Evolutionary conservation across 2,113 vertebrate species (phyloP), one percentile per base, ranked within the genome.

Genomic region (Drymodes brunneopygia): DNA sequence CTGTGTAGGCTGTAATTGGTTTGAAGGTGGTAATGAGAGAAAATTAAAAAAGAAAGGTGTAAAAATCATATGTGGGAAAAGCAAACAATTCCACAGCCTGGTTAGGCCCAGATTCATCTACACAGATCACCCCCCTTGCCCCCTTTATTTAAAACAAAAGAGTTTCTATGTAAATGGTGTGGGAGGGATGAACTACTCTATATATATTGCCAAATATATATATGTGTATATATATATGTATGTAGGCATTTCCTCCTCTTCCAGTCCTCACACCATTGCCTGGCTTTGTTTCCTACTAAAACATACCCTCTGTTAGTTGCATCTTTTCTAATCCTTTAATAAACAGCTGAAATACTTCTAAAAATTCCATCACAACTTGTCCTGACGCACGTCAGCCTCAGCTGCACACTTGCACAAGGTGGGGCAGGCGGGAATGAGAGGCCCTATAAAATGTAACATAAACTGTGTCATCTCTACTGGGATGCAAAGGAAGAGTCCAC

Each of bases 261-360:
- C 29, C 54, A 61, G 1, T 50, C 45, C 23, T 9, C 56, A 81
- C 58, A 54, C 15, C 27, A 70, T 77, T 71, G 56, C 12, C 4
- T 66, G 60, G 15, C 18, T 94, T 88, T 86, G 8, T 21, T 92
- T 35, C 38, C 35, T 72, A 21, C 19, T 67, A 71, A 67, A 70
- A 58, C 6, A 71, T 74, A 28, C 11, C 20, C 17, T 66, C 15
- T 83, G 21, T 47, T 56, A 87, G 60, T 61, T 83, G 83, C 27
- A 75, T 40, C 36, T 87, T 86, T 77, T 88, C 48, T 64, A 87
- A 90, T 84, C 50, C 56, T 93, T 86, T 78, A 86, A 79, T 75
- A 92, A 97, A 88, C 65, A 69, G 4, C 23, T 88, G 75, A 91
- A 94, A 94, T 45, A 27, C 24, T 71, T 83, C 51, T 69, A 48